Evolutionary conservation across 2,113 vertebrate genomes (phyloP), one percentile per base, ranked within the genome.

Genomic region (Progne subis): DNA sequence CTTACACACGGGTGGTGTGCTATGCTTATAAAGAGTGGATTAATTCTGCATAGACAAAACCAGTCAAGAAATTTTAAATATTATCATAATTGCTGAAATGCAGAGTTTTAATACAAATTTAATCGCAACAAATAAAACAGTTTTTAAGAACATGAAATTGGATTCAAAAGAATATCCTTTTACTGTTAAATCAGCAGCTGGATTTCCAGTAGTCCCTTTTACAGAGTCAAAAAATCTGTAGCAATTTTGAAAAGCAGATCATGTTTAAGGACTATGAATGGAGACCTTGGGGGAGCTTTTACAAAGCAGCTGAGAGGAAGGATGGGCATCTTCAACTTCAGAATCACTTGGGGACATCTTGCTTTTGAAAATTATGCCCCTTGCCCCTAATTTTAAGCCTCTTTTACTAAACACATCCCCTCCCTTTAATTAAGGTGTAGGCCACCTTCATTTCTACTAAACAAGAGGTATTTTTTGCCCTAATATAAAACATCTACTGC

Each of bases 1-100:
- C 34, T 82, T 61, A 41, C 9, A 68, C 5, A 26, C 0, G 0
- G 16, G 28, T 47, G 3, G 21, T 50, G 29, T n/a, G 18, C 43
- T 37, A 37, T 23, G 52, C 28, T 70, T 75, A 52, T 32, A 74
- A 55, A 78, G 21, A 41, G 41, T 21, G 47, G 43, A 70, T 34
- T 37, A 68, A 71, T 70, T 78, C 56, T 82, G 8, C 26, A 44
- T 8, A 47, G 37, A 67, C 15, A 83, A 75, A 67, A 69, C 2
- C 11, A 70, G 21, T 41, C 10, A 39, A 18, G 14, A 44, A 68
- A 18, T 41, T 65, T 8, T 67, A 83, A 88, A 60, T 64, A 56
- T 43, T 68, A 49, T 29, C 56, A 52, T 9, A 63, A 12, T 9
- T 78, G 37, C 49, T 76, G 34, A 80, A 83, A 65, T 24, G 43